Evolutionary conservation across 2,797 vertebrate species (phyloP).

Genomic region (Tympanoctomys barrerae): DNA sequence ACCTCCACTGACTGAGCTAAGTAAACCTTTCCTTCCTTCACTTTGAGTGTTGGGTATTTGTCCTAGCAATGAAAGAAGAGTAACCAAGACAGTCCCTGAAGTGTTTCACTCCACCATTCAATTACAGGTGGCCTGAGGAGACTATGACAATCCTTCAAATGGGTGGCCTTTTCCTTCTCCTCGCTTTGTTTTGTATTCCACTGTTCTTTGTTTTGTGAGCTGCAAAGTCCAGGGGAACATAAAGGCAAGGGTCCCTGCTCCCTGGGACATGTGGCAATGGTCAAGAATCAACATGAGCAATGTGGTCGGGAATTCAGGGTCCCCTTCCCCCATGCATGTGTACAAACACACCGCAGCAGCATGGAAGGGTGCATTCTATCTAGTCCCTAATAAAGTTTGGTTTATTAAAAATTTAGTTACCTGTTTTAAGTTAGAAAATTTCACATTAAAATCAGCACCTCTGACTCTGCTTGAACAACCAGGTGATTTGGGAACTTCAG

Average conservation of each 20-base stretch:
- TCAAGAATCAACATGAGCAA: neutral
- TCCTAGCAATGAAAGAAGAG: too few species aligned
- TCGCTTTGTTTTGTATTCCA: neutral
- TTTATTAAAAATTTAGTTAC: neutral
- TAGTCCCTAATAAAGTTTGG: neutral
- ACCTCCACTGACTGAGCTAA: too few species aligned
- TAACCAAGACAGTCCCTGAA: too few species aligned
- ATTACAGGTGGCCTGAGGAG: conserved; percentile 10
- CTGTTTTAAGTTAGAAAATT: neutral
- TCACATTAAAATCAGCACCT: neutral
- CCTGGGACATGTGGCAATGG: neutral
- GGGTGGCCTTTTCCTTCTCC: neutral
- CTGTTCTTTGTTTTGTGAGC: neutral
- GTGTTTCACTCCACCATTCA: neutral
- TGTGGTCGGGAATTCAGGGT: neutral
- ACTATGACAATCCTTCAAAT: neutral
- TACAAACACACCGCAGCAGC: neutral
- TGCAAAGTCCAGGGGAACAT: neutral
- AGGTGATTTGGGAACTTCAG: neutral
- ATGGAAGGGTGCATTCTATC: neutral
- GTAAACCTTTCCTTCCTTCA: too few species aligned
- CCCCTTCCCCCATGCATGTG: accelerated
- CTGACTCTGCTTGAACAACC: neutral
- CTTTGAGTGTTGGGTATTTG: too few species aligned
- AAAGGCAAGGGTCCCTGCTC: neutral